Evolutionary conservation across 2,113 vertebrate species (phyloP).

Genomic region (Hyla sarda): DNA sequence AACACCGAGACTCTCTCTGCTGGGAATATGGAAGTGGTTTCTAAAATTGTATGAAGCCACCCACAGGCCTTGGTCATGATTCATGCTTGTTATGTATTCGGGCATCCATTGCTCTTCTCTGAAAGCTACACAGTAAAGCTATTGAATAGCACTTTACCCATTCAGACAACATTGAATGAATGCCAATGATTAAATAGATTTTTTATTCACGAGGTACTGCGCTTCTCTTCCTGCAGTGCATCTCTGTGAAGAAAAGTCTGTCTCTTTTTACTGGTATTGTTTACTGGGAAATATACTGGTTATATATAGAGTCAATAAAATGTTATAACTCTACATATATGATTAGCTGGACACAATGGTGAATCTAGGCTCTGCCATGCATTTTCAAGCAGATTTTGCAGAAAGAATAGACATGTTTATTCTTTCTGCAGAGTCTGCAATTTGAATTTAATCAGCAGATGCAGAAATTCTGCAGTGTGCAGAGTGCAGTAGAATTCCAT

Average conservation of each 20-base stretch:
- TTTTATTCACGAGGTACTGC: slow-evolving; percentile 14
- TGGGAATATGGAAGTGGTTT: slow-evolving; percentile 68
- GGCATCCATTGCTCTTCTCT: slow-evolving; percentile 57
- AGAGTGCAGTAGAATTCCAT: too few relatives aligned
- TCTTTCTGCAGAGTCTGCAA: too few relatives aligned
- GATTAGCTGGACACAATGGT: too few relatives aligned
- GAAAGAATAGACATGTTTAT: too few relatives aligned
- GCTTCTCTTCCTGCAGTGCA: not conserved
- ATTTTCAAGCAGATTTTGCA: too few relatives aligned
- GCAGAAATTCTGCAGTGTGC: too few relatives aligned
- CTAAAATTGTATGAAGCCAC: slow-evolving; percentile 66
- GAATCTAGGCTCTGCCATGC: too few relatives aligned
- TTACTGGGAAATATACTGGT: not conserved
- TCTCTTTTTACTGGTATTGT: not conserved
- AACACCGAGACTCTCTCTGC: slow-evolving; percentile 27
- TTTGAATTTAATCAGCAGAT: too few relatives aligned
- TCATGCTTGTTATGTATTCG: slow-evolving; percentile 67
- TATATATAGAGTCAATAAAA: not conserved
- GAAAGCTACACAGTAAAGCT: slow-evolving; percentile 33
- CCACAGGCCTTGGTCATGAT: slow-evolving; percentile 60
- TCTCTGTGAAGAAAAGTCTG: not conserved
- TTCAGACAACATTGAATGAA: slow-evolving; percentile 33
- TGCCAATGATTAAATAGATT: slow-evolving; percentile 17
- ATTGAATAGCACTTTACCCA: not conserved
- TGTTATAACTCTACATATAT: too few relatives aligned